Base-by-base conservation (phyloP, 2,797 vertebrate genomes). In the Simalia tracyae region DNA sequence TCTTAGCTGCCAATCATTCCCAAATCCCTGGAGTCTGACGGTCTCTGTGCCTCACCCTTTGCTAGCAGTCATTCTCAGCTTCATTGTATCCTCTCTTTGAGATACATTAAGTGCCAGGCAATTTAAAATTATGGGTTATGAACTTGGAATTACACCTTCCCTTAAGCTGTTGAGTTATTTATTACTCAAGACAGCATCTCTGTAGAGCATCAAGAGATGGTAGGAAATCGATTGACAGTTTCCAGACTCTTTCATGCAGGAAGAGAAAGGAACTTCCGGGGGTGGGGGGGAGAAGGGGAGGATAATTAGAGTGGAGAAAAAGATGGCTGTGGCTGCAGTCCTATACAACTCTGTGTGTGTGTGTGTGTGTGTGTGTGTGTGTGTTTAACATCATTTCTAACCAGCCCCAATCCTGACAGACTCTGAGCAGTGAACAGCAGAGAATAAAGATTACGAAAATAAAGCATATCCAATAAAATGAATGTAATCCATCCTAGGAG, bases 91-190 rank as follows among this genome's bases (percentile, higher is more conserved):
- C 57, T 76, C 54, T 76, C 66, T 84, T 42, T 26, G 24, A 84
- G 68, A 84, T 84, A 7, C 56, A 19, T 81, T 59, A 84, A 60
- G 89, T 46, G 8, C 68, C 72, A 81, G 59, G 28, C 72, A 84
- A 90, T 84, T 84, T 81, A 60, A 81, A 84, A 84, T 61, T 42
- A 90, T 90, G 72, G 72, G 89, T 61, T 90, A 60, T 28, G 57
- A 81, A 81, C 89, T 89, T 81, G 31, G n/a, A 89, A 81, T 89
- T 89, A 76, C 54, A 89, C 22, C 89, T 60, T 89, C 89, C 81
- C 56, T 89, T 89, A 60, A 59, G 36, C 57, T 46, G 15, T 90
- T 57, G 68, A 84, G 89, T 90, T 84, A 90, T 84, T 90, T 90
- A 84, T 61, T 90, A 46, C 89, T 46, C 68, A 59, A 84, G 72